phyloP scores from a whole-genome alignment of 2,888 invertebrate genomes.

The Microdon myrmicae region DNA sequence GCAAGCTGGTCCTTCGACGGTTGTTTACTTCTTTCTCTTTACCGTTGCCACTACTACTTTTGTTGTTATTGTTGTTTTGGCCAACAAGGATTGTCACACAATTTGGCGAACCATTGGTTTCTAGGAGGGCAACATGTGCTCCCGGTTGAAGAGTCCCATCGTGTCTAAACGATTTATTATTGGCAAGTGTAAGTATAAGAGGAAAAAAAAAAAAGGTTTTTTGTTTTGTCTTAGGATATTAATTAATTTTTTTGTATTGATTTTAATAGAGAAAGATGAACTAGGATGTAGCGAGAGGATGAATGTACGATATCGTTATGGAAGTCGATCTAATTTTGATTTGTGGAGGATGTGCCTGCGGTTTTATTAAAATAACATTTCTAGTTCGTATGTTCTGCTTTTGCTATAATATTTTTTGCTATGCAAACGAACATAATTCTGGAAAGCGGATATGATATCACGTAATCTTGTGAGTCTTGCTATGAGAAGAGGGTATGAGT shows the following conservation, averaged over 20 bases:
- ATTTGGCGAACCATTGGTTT: constrained; percentile 58
- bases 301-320: constrained; percentile 3
- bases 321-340: constrained; percentile 37
- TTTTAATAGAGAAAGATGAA: constrained; percentile 15
- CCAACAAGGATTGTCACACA: constrained; percentile 61
- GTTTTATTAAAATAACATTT: no score
- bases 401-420: no score
- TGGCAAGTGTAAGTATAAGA: constrained; percentile 46
- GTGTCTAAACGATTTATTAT: constrained; percentile 50
- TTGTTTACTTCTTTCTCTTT: constrained; percentile 42
- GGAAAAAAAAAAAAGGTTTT: constrained; percentile 14
- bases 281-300: constrained; percentile 18
- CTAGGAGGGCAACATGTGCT: constrained; percentile 63
- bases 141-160: constrained; percentile 57
- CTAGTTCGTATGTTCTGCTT: no score
- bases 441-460: no score
- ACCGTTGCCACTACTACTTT: constrained; percentile 45
- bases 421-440: no score
- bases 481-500: no score
- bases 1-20: constrained; percentile 39
- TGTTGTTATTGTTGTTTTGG: constrained; percentile 22
- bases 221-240: constrained; percentile 4
- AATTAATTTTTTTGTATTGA: constrained; percentile 15
- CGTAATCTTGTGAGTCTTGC: no score
- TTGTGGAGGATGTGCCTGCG: no score